Evolutionary conservation across 2,113 vertebrate species (phyloP).

Genomic region (Halichoerus grypus): DNA sequence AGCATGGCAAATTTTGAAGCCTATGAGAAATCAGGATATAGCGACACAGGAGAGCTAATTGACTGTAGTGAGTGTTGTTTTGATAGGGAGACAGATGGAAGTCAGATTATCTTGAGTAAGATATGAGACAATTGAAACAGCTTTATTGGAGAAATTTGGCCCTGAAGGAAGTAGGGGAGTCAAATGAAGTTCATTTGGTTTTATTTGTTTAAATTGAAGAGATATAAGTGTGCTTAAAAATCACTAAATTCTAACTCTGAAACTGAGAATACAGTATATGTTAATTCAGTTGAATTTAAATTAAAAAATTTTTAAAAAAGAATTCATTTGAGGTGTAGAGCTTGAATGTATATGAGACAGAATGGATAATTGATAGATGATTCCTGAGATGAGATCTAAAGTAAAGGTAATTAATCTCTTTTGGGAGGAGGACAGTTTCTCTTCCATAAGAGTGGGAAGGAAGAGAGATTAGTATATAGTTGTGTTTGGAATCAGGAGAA

Average conservation of each 20-base stretch:
- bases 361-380: neutral
- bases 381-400: slow-evolving; percentile 19
- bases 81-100: neutral
- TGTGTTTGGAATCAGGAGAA: neutral
- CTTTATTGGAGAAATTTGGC: neutral
- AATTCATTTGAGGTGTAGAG: neutral
- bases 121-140: neutral
- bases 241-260: too few species aligned
- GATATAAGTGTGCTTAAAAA: neutral
- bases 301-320: too few species aligned
- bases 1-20: neutral
- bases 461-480: neutral
- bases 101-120: neutral
- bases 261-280: too few species aligned
- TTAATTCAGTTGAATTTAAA: too few species aligned
- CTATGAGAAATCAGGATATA: neutral
- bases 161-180: neutral
- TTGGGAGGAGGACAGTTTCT: neutral
- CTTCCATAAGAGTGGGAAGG: neutral
- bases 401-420: neutral
- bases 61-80: neutral
- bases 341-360: neutral
- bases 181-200: slow-evolving; percentile 7
- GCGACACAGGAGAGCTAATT: neutral
- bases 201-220: slow-evolving; percentile 32